Conservation (phyloP, 2,797 vertebrate genomes). For the Hyperoplus lanceolatus region DNA sequence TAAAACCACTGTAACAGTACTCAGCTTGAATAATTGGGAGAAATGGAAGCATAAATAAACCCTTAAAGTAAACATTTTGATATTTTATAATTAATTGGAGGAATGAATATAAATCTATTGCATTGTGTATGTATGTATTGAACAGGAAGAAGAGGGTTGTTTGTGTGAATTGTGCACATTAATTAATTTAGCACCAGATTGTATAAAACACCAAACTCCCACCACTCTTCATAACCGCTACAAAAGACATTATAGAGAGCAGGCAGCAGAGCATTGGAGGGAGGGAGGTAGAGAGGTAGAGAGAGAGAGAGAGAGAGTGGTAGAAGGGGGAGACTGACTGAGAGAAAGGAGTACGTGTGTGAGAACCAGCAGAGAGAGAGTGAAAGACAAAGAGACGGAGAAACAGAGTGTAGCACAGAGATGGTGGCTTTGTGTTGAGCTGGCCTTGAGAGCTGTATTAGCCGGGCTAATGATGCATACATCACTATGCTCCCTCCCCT, state of each 20-base stretch:
- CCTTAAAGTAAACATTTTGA: not conserved
- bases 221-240: constrained; percentile 61
- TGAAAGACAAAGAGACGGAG: constrained; percentile 52
- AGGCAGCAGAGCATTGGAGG: constrained; percentile 77
- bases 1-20: constrained; percentile 2
- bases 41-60: constrained; percentile 19
- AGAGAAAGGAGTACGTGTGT: constrained; percentile 50
- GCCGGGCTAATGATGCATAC: constrained; percentile 72
- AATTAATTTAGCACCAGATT: constrained; percentile 56
- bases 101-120: not conserved
- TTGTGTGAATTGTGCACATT: constrained; percentile 19
- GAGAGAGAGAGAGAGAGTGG: not conserved
- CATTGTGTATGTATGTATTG: constrained; percentile 15
- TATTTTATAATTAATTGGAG: not conserved
- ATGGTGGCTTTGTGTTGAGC: constrained; percentile 56
- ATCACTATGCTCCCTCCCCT: constrained; percentile 37
- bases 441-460: constrained; percentile 66
- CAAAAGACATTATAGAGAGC: constrained; percentile 78
- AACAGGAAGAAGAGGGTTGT: not conserved
- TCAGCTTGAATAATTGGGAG: not conserved
- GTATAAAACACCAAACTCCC: constrained; percentile 49
- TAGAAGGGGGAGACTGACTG: constrained; percentile 20
- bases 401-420: constrained; percentile 48
- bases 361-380: constrained; percentile 55
- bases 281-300: constrained; percentile 61